Base-by-base conservation (phyloP, 2,113 vertebrate genomes). In the Leuciscus idus region DNA sequence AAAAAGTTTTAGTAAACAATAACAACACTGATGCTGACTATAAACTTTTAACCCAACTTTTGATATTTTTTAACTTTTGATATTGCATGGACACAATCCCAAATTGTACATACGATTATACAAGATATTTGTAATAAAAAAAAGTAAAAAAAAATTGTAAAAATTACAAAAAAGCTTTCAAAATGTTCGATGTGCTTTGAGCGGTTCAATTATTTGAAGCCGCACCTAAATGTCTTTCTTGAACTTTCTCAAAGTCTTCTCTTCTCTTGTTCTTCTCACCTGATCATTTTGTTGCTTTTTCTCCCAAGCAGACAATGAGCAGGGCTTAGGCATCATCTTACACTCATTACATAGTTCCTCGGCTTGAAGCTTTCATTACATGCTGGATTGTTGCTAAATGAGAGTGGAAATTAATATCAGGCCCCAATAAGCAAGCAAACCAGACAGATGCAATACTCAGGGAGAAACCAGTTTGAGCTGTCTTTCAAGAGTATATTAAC, bases 231-330 rank as follows among this genome's bases (percentile, higher is more conserved):
- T n/a, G 0, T 7, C 50, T 78, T 21, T 78, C 12, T 12, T 33
- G 6, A 57, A 33, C 50, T 33, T 78, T 57, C 1, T 55, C 23
- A 6, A 84, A 46, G 66, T 59, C 59, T 79, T 77, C 83, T 86
- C 48, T 55, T 50, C 26, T 72, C 26, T 19, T 62, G 30, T 76
- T 81, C 5, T 64, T 64, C 13, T 85, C 36, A 78, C 61, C 30
- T 84, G 85, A 72, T 78, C 43, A 85, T 89, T 79, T 77, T 23
- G n/a, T 50, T 66, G 52, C 85, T 87, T 87, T 89, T 62, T 72
- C 6, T 75, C 30, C 48, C 46, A 46, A n/a, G 75, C 68, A 89
- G 28, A 76, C 43, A 79, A 87, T 73, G 19, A 87, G 61, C 10
- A 84, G 39, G 76, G 48, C 70, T 83, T 66, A 48, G 39, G 81